Evolutionary conservation across 2,797 vertebrate genomes (phyloP).

Genomic region (Acipenser ruthenus): DNA sequence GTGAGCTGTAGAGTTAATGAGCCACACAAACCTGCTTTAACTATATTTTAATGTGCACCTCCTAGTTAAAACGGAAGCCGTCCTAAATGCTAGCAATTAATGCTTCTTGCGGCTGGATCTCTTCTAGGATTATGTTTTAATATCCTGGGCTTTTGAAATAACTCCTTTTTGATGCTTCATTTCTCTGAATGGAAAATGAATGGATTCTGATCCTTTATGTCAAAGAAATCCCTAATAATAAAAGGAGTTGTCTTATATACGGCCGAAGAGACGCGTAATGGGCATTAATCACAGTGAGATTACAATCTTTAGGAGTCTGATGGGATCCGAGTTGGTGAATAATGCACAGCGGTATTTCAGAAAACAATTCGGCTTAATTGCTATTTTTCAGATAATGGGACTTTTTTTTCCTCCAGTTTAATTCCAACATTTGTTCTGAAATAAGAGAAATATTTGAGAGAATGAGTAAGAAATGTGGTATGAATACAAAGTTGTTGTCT

Average conservation of each 20-base stretch:
- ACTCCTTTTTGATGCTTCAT: conserved; percentile 46
- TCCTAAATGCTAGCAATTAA: conserved; percentile 27
- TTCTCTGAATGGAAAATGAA: conserved; percentile 31
- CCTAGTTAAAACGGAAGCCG: background rate
- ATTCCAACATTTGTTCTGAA: too few relatives aligned
- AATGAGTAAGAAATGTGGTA: too few relatives aligned
- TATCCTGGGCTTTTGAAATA: conserved; percentile 50
- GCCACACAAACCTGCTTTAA: conserved; percentile 16
- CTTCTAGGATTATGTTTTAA: conserved; percentile 60
- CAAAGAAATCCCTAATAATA: conserved; percentile 13
- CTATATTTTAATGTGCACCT: conserved; percentile 21
- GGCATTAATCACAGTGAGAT: conserved; percentile 23
- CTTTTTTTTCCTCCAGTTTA: too few relatives aligned
- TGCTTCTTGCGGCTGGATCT: conserved; percentile 28
- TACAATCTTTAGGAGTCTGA: conserved; percentile 17
- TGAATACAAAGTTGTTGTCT: too few relatives aligned
- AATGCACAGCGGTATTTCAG: conserved; percentile 18
- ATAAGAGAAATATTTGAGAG: too few relatives aligned
- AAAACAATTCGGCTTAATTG: conserved; percentile 5
- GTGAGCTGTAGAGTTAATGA: background rate
- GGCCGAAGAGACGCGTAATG: conserved; percentile 10
- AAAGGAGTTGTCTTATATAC: conserved; percentile 3
- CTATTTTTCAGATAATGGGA: too few relatives aligned
- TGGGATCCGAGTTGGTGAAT: conserved; percentile 17
- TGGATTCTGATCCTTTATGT: conserved; percentile 27